phyloP scores from a whole-genome alignment of 2,113 vertebrate genomes.

The Trichechus manatus region DNA sequence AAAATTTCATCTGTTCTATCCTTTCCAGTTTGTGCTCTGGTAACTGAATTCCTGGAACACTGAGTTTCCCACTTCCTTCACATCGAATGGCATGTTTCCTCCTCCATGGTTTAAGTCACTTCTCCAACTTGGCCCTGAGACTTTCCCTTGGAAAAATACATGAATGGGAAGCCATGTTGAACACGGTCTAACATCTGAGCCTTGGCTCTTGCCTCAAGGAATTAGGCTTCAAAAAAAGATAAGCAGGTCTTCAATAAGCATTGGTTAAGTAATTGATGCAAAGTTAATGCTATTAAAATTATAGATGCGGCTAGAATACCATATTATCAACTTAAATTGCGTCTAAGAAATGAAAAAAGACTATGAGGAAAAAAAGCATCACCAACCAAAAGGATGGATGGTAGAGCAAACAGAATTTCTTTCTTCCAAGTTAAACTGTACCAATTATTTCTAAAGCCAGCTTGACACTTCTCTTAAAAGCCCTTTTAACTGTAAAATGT shows the following conservation, averaged over 20 bases:
- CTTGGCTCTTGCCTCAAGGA: neutral
- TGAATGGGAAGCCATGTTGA: neutral
- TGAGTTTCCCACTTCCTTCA: neutral
- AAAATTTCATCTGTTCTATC: neutral
- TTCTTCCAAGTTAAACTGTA: neutral
- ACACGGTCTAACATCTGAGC: neutral
- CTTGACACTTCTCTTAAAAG: neutral
- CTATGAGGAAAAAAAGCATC: neutral
- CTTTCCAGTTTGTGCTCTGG: neutral
- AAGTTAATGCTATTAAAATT: slow-evolving; percentile 5
- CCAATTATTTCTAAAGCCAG: neutral
- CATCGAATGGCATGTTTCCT: neutral
- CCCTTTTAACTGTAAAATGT: neutral
- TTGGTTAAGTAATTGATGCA: neutral
- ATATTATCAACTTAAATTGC: neutral
- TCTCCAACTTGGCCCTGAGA: neutral
- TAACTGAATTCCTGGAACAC: neutral
- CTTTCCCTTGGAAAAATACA: neutral
- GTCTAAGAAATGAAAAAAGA: neutral
- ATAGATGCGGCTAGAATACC: neutral
- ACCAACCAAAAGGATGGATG: neutral
- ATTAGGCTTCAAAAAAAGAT: neutral
- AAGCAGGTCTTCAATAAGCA: neutral
- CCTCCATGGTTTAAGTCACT: neutral
- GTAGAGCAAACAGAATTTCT: slow-evolving; percentile 27